These are phyloP conservation scores for Chrysaora quinquecirrha DNA, from an alignment of 30 jellyfish, hydroid and myxozoan genomes.

Conservation along the genomic window DNA sequence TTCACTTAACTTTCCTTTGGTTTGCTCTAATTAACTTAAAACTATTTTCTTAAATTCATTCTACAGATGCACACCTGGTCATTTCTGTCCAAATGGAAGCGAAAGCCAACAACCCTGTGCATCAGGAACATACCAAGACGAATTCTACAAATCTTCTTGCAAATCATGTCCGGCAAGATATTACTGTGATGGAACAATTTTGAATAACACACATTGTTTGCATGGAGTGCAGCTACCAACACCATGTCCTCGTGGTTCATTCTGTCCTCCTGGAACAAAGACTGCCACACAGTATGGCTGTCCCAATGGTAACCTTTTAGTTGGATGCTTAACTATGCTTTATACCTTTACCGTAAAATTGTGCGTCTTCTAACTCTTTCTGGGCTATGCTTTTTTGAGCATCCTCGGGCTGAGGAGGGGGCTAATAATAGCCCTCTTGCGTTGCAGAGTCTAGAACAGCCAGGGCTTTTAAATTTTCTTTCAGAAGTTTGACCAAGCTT, in stretches of 20 bases:
- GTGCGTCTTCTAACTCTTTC: no score
- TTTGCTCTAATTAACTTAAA: not conserved
- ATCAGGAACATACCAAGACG: conserved; percentile 89
- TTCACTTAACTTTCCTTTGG: not conserved
- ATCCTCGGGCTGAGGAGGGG: no score
- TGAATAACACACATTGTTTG: conserved; percentile 72
- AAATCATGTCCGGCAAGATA: conserved; percentile 83
- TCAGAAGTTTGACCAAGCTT: no score
- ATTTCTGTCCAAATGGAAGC: conserved; percentile 92
- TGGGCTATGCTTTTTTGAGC: no score
- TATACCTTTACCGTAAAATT: no score
- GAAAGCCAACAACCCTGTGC: conserved; percentile 81
- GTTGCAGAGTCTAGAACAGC: no score
- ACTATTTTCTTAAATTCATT: no score
- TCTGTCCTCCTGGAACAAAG: conserved; percentile 82
- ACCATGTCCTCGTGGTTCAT: conserved; percentile 88
- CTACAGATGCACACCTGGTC: conserved; percentile 94
- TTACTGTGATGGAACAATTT: conserved; percentile 83
- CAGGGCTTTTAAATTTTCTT: no score
- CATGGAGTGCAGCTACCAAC: conserved; percentile 81
- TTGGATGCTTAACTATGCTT: no score
- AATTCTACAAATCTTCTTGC: conserved; percentile 65
- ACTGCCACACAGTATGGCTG: conserved; percentile 77
- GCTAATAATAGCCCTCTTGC: no score
- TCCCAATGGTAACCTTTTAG: conserved; percentile 84